Percentiles rank a stretch among this genome's conserved stretches.
Conservation (phyloP, 2,888 invertebrate species). For the Drosophila rellima region DNA sequence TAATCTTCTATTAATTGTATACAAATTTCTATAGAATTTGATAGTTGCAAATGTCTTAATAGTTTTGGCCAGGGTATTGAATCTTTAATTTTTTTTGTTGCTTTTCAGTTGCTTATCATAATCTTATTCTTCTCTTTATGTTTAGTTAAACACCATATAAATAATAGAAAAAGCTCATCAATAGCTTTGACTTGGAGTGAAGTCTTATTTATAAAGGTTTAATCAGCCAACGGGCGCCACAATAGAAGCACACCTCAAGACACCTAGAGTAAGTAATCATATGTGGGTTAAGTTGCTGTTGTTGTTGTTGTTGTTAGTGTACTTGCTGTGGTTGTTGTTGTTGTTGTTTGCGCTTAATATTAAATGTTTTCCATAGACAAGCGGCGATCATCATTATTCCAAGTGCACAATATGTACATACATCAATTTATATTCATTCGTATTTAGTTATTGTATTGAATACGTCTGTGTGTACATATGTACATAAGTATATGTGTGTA, state of each 20-base stretch:
- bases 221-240: constrained; percentile 52
- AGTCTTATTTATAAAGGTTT: constrained; percentile 55
- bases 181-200: constrained; percentile 19
- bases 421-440: constrained; percentile 9
- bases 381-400: constrained; percentile 35
- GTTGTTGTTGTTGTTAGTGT: constrained; percentile 4
- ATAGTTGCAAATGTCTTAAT: constrained; percentile 10
- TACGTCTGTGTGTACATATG: neutral
- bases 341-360: constrained; percentile 52
- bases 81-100: constrained; percentile 12
- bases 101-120: constrained; percentile 20
- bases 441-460: constrained; percentile 11
- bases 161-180: constrained; percentile 45
- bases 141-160: constrained; percentile 27
- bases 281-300: constrained; percentile 65
- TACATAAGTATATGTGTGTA: constrained; percentile 4
- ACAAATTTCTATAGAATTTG: constrained; percentile 12
- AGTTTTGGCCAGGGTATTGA: constrained; percentile 1
- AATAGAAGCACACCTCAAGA: constrained; percentile 54
- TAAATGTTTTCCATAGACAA: constrained; percentile 58
- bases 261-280: constrained; percentile 39
- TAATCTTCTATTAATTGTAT: neutral
- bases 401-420: constrained; percentile 27
- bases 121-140: constrained; percentile 19
- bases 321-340: constrained; percentile 2